These are phyloP conservation scores for Trilocha varians DNA, from an alignment of 2,888 invertebrate genomes.

Conservation along the genomic window DNA sequence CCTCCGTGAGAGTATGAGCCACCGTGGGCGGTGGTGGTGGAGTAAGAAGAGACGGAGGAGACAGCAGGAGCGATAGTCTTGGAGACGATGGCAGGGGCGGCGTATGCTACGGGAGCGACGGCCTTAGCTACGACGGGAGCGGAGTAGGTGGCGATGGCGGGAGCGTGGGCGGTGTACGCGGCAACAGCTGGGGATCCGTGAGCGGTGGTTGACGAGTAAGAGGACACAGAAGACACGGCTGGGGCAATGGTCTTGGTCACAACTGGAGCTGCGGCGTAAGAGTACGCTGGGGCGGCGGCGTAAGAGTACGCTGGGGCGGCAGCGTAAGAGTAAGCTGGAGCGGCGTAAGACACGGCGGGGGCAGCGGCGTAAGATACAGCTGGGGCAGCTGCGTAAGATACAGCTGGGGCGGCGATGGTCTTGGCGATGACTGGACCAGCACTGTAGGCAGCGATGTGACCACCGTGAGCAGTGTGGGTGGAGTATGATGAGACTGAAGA, in stretches of 20 bases:
- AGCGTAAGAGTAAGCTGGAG: constrained; percentile 20
- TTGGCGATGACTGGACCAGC: constrained; percentile 46
- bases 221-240: constrained; percentile 35
- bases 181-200: constrained; percentile 33
- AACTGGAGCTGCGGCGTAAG: constrained; percentile 25
- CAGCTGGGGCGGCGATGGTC: constrained; percentile 20
- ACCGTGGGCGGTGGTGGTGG: constrained; percentile 35
- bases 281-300: constrained; percentile 50
- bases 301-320: constrained; percentile 9
- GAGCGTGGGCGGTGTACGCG: constrained; percentile 46
- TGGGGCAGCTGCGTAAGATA: constrained; percentile 22
- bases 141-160: constrained; percentile 24
- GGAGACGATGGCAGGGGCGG: constrained; percentile 24
- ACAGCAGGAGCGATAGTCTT: constrained; percentile 32
- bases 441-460: constrained; percentile 57
- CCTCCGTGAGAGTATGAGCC: constrained; percentile 44
- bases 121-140: constrained; percentile 25
- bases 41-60: constrained; percentile 41
- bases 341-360: too few relatives aligned
- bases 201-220: constrained; percentile 37
- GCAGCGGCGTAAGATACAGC: too few relatives aligned
- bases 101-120: constrained; percentile 40
- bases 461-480: constrained; percentile 33
- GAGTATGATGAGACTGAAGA: constrained; percentile 32
- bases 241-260: constrained; percentile 33